These are phyloP conservation scores for Thaleichthys pacificus DNA, from an alignment of 2,797 vertebrate genomes.

Conservation along the genomic window DNA sequence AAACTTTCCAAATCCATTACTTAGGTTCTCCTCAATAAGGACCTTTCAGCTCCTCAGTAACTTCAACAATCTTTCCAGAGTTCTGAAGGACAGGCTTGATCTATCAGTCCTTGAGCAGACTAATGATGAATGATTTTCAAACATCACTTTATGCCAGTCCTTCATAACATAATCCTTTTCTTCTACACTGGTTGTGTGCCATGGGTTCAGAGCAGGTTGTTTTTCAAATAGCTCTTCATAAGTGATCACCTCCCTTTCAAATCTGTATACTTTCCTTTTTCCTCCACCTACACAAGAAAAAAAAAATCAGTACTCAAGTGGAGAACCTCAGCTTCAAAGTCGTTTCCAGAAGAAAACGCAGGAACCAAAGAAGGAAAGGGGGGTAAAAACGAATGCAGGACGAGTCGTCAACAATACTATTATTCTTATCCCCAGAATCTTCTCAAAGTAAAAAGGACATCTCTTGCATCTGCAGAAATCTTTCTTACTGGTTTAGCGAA, in stretches of 20 bases:
- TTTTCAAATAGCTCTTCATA: constrained; percentile 62
- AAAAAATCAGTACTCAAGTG: constrained; percentile 65
- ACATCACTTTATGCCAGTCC: constrained; percentile 40
- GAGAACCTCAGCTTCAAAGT: constrained; percentile 75
- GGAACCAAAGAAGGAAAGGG: constrained; percentile 64
- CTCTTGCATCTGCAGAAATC: constrained; percentile 74
- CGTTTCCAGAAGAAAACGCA: constrained; percentile 70
- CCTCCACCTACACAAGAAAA: constrained; percentile 62
- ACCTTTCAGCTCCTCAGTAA: constrained; percentile 50
- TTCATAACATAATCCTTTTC: constrained; percentile 45
- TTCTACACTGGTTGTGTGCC: constrained; percentile 62
- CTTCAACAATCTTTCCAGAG: constrained; percentile 45
- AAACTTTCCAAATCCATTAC: constrained; percentile 43
- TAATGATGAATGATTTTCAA: constrained; percentile 48
- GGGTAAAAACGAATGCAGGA: constrained; percentile 73
- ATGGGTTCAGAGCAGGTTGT: constrained; percentile 66
- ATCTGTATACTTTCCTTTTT: constrained; percentile 44
- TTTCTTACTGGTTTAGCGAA: constrained; percentile 67
- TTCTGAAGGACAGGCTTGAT: constrained; percentile 55
- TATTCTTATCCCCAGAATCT: constrained; percentile 74
- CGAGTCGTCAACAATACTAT: constrained; percentile 72
- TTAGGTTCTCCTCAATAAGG: constrained; percentile 2
- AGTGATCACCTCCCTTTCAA: constrained; percentile 57
- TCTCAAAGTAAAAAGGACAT: constrained; percentile 75
- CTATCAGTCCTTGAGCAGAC: constrained; percentile 59